A percentile compares a stretch with the other conserved stretches of the same genome.
Conservation (phyloP, 2,797 vertebrate genomes). For the Astyanax mexicanus region DNA sequence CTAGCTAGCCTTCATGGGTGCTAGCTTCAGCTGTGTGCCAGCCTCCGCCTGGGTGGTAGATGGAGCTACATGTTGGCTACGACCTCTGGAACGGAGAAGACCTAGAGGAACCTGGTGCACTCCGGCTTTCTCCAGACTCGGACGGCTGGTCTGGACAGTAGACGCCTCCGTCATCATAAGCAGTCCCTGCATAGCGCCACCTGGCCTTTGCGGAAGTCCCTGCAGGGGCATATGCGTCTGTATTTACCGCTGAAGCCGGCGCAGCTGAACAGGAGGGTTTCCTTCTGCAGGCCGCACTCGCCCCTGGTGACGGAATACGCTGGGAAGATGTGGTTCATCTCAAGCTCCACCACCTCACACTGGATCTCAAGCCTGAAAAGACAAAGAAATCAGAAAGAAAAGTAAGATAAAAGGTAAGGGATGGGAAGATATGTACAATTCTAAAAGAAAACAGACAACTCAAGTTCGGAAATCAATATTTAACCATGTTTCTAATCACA, state of each 20-base stretch:
- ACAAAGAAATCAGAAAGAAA: neutral
- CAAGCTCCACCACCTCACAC: constrained; percentile 88
- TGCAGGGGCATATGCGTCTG: constrained; percentile 91
- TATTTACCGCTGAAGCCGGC: constrained; percentile 87
- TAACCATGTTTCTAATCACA: no score
- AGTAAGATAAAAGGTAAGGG: no score
- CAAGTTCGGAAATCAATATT: no score
- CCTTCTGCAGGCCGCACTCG: constrained; percentile 92
- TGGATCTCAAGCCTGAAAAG: constrained; percentile 82
- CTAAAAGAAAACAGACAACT: no score
- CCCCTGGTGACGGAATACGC: constrained; percentile 83
- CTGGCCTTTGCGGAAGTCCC: constrained; percentile 88
- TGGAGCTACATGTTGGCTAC: constrained; percentile 1
- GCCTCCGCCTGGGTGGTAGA: neutral
- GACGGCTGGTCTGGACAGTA: neutral
- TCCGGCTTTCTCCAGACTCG: neutral
- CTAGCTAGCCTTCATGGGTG: neutral
- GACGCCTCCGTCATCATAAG: constrained; percentile 76
- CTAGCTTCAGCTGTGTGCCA: neutral
- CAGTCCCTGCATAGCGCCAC: constrained; percentile 93
- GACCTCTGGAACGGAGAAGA: neutral
- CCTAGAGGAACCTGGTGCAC: neutral
- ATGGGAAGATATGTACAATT: no score
- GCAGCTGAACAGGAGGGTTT: constrained; percentile 92
- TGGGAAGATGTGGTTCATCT: constrained; percentile 92